A percentile compares a stretch with the other conserved stretches of the same genome.
phyloP scores from a whole-genome alignment of 1,140 invertebrate species.

The Apolygus lucorum region DNA sequence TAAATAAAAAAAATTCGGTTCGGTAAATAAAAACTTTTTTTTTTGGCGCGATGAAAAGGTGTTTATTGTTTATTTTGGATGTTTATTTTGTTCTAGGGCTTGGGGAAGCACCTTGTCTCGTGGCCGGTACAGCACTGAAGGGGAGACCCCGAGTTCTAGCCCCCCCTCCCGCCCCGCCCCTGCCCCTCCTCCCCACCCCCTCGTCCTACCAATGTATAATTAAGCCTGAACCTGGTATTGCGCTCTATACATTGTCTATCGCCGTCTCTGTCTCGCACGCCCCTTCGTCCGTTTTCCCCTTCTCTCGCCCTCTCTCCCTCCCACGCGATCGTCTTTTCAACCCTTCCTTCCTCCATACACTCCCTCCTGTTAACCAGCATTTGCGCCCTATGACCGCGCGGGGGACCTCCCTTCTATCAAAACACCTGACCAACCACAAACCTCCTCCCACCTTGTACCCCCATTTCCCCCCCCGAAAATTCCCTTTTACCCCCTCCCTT shows the following conservation, averaged over 20 bases:
- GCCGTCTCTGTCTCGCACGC: background rate
- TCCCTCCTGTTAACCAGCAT: background rate
- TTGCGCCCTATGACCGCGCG: conserved; percentile 22
- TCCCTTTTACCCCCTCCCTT: too few species aligned
- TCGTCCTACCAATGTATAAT: conserved; percentile 11
- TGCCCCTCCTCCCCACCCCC: background rate
- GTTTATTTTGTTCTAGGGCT: too few species aligned
- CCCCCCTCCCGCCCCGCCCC: background rate
- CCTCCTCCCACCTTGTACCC: too few species aligned
- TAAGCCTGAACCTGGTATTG: conserved; percentile 22
- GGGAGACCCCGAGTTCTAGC: background rate
- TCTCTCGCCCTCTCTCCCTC: background rate
- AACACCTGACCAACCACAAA: conserved; percentile 23
- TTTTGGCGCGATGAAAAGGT: too few species aligned
- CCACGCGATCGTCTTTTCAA: background rate
- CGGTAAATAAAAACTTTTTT: too few species aligned
- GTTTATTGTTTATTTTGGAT: too few species aligned
- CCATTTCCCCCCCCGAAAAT: too few species aligned
- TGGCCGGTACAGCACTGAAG: conserved; percentile 16
- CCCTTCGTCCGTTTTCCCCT: too few species aligned
- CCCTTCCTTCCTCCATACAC: background rate
- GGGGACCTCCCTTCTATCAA: conserved; percentile 14
- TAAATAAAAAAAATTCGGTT: too few species aligned
- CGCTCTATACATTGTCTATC: conserved; percentile 20
- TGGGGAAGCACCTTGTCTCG: conserved; percentile 10